Conservation (phyloP, 2,888 invertebrate species). For the Chrysotoxum bicinctum region DNA sequence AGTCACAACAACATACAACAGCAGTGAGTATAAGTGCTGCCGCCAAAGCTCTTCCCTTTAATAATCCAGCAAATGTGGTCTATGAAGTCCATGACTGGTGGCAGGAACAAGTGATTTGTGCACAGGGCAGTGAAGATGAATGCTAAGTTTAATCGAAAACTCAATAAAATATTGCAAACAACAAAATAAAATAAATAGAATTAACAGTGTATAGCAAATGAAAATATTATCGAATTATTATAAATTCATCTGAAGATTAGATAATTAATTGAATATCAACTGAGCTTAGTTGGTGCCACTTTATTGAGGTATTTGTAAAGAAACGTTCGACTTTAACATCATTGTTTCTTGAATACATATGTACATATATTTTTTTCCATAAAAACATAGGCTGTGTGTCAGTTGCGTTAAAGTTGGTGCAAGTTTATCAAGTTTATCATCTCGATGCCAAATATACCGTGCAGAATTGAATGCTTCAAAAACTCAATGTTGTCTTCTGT, state of each 20-base stretch:
- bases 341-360: not conserved
- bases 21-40: conserved; percentile 6
- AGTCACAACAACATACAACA: conserved; percentile 2
- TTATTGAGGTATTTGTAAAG: not conserved
- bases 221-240: not conserved
- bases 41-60: conserved; percentile 77
- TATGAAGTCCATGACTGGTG: conserved; percentile 93
- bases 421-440: too few relatives aligned
- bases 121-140: conserved; percentile 86
- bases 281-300: not conserved
- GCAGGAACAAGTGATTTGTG: conserved; percentile 88
- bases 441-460: too few relatives aligned
- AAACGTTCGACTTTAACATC: not conserved
- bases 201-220: not conserved
- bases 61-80: conserved; percentile 82
- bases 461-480: too few relatives aligned
- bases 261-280: not conserved
- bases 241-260: not conserved
- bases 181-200: not conserved
- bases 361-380: not conserved
- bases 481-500: too few relatives aligned
- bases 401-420: too few relatives aligned
- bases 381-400: too few relatives aligned
- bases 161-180: not conserved
- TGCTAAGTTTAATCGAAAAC: not conserved